Conservation (phyloP, 2,888 invertebrate genomes). For the Chydorus sphaericus region DNA sequence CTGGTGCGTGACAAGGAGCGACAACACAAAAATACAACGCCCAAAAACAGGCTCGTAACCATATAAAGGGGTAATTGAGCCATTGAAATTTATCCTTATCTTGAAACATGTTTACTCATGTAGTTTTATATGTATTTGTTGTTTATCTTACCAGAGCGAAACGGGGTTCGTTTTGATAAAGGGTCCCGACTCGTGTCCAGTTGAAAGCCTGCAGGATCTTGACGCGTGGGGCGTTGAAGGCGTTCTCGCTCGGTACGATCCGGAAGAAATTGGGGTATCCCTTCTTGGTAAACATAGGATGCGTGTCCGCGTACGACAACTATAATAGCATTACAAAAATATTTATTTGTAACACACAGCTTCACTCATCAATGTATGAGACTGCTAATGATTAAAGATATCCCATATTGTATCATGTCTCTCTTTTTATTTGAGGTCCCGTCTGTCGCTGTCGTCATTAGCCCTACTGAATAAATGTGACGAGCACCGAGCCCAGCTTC, state of each 20-base stretch:
- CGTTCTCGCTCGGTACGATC: slow-evolving; percentile 90
- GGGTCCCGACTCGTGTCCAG: slow-evolving; percentile 93
- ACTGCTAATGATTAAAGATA: background rate
- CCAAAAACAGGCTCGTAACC: too few species aligned
- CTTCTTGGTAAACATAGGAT: slow-evolving; percentile 87
- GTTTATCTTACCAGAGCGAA: slow-evolving; percentile 68
- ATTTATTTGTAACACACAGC: background rate
- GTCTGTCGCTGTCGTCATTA: too few species aligned
- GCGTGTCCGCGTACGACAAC: slow-evolving; percentile 93
- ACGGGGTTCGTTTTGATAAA: slow-evolving; percentile 89
- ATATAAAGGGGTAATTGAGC: too few species aligned
- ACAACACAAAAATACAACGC: too few species aligned
- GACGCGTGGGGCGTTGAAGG: slow-evolving; percentile 83
- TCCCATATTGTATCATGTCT: too few species aligned
- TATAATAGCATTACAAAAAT: slow-evolving; percentile 28
- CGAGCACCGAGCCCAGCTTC: too few species aligned
- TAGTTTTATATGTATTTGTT: too few species aligned
- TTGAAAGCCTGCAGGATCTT: slow-evolving; percentile 79
- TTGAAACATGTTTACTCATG: too few species aligned
- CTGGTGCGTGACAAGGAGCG: too few species aligned
- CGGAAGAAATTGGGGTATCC: slow-evolving; percentile 94
- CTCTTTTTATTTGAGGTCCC: too few species aligned
- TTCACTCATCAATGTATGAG: background rate
- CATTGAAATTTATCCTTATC: too few species aligned
- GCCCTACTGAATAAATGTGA: too few species aligned